Evolutionary conservation across 2,888 invertebrate genomes (phyloP).

Genomic region (Nebria salina): DNA sequence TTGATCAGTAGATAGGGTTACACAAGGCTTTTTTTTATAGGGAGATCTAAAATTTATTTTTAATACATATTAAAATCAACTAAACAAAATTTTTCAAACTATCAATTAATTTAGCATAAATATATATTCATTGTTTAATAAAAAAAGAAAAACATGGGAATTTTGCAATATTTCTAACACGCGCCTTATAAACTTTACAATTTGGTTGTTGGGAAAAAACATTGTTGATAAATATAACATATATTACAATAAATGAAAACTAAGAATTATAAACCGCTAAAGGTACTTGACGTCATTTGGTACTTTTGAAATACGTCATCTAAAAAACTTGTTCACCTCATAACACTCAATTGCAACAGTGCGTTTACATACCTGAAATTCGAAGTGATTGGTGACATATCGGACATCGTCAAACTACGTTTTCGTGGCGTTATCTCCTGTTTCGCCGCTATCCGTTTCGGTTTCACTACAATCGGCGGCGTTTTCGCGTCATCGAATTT

Average conservation of each 20-base stretch:
- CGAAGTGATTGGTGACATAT: not conserved
- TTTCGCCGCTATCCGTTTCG: not conserved
- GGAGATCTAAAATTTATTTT: not conserved
- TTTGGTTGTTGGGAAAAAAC: constrained; percentile 15
- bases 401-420: constrained; percentile 2
- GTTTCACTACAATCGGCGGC: not conserved
- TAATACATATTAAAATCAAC: too few relatives aligned
- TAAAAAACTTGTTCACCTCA: not conserved
- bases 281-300: constrained; percentile 27
- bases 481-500: not conserved
- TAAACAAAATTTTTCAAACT: too few relatives aligned
- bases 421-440: not conserved
- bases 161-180: not conserved
- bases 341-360: not conserved
- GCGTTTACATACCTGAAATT: constrained; percentile 8
- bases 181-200: not conserved
- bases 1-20: not conserved
- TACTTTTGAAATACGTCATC: constrained; percentile 37
- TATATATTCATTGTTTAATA: not conserved
- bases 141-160: not conserved
- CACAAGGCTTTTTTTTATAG: not conserved
- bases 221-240: constrained; percentile 33
- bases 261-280: constrained; percentile 14
- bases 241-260: constrained; percentile 13
- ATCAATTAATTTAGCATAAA: too few relatives aligned